These are phyloP conservation scores for Muscicapa adusta DNA, from an alignment of 2,113 vertebrate species.

Conservation along the genomic window DNA sequence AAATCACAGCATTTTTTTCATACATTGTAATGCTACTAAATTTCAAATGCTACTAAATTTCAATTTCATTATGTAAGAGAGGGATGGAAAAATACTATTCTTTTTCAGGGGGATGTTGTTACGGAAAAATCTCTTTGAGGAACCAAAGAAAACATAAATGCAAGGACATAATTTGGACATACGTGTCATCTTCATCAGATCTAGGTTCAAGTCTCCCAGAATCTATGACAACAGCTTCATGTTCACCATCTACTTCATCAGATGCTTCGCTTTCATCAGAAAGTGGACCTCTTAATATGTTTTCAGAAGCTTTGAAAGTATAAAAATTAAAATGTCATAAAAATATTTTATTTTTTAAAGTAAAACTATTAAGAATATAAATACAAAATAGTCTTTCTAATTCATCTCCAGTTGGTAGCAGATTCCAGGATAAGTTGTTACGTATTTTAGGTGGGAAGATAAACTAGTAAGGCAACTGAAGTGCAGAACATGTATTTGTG, in stretches of 20 bases:
- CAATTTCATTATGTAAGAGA: neutral
- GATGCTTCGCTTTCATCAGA: constrained; percentile 24
- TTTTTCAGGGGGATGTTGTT: neutral
- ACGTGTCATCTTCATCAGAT: constrained; percentile 93
- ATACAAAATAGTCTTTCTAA: neutral
- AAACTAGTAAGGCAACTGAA: neutral
- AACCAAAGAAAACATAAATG: neutral
- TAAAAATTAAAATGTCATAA: neutral
- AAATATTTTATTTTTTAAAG: neutral
- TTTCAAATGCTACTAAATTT: neutral
- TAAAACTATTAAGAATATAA: neutral
- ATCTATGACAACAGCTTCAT: constrained; percentile 64
- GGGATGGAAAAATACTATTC: neutral
- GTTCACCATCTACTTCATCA: constrained; percentile 79
- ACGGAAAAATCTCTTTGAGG: neutral
- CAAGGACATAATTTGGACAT: constrained; percentile 37
- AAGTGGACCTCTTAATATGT: constrained; percentile 76
- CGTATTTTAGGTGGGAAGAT: neutral
- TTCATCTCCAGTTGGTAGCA: neutral
- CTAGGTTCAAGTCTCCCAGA: constrained; percentile 77
- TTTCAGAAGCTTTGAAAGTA: constrained; percentile 58
- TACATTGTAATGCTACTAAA: neutral
- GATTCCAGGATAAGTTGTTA: neutral
- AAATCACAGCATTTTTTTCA: neutral
- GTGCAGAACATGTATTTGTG: neutral